A percentile compares a stretch with the other conserved stretches of the same genome.
phyloP scores from a whole-genome alignment of 2,113 vertebrate genomes.

The Centropristis striata region DNA sequence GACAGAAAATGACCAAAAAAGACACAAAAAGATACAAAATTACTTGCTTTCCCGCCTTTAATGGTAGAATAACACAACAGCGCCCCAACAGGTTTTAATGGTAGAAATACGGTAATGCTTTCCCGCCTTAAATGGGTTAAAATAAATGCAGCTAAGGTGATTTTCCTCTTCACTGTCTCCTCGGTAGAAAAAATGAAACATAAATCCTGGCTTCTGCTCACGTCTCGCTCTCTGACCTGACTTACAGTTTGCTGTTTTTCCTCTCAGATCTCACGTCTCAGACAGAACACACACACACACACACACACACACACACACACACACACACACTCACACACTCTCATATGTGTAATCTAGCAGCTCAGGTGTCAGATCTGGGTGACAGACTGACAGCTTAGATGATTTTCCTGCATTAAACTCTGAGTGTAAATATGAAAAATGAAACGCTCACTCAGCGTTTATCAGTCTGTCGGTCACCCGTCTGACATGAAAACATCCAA shows the following conservation, averaged over 20 bases:
- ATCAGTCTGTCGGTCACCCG: too few species aligned
- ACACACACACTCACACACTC: slow-evolving; percentile 13
- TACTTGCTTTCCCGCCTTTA: too few species aligned
- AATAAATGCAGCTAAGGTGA: background rate
- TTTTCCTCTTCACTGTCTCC: background rate
- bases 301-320: slow-evolving; percentile 23
- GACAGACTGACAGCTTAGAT: slow-evolving; percentile 46
- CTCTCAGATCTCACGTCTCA: slow-evolving; percentile 12
- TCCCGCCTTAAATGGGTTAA: too few species aligned
- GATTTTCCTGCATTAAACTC: slow-evolving; percentile 11
- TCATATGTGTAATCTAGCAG: slow-evolving; percentile 39
- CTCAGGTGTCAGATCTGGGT: slow-evolving; percentile 43
- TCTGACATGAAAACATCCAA: background rate
- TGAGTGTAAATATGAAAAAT: slow-evolving; percentile 21
- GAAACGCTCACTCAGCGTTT: background rate
- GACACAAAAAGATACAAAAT: too few species aligned
- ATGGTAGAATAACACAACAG: too few species aligned
- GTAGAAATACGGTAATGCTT: too few species aligned
- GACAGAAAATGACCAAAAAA: too few species aligned
- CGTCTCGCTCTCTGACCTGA: slow-evolving; percentile 9
- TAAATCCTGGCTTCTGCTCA: background rate
- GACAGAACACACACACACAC: background rate
- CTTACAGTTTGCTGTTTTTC: background rate
- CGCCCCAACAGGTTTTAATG: too few species aligned
- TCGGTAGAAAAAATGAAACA: background rate